phyloP scores from a whole-genome alignment of 1,140 invertebrate species.

The Cylas formicarius region DNA sequence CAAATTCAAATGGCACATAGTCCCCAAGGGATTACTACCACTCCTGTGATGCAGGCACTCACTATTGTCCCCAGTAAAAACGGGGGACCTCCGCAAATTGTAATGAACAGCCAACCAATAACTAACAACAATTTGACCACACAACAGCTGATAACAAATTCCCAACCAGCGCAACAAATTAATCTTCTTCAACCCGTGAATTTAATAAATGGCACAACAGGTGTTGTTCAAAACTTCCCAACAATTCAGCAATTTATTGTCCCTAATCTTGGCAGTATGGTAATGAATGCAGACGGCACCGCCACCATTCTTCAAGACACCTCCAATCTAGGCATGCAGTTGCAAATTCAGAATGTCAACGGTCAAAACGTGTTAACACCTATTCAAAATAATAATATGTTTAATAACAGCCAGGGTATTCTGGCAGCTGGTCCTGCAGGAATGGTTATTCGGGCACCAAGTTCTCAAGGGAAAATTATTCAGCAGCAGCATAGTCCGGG shows the following conservation, averaged over 20 bases:
- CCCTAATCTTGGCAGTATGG: slow-evolving; percentile 59
- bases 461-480: slow-evolving; percentile 63
- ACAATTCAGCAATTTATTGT: slow-evolving; percentile 76
- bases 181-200: slow-evolving; percentile 76
- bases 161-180: slow-evolving; percentile 66
- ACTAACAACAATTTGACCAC: slow-evolving; percentile 52
- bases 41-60: slow-evolving; percentile 63
- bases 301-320: slow-evolving; percentile 69
- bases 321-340: slow-evolving; percentile 59
- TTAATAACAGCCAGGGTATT: slow-evolving; percentile 54
- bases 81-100: slow-evolving; percentile 59
- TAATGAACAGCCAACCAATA: slow-evolving; percentile 60
- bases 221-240: slow-evolving; percentile 68
- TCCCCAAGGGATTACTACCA: slow-evolving; percentile 48
- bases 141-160: slow-evolving; percentile 61
- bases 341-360: slow-evolving; percentile 73
- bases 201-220: slow-evolving; percentile 61
- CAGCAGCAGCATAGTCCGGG: slow-evolving; percentile 61
- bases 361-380: slow-evolving; percentile 69
- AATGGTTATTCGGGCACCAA: slow-evolving; percentile 68
- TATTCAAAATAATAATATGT: slow-evolving; percentile 56
- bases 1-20: slow-evolving; percentile 59
- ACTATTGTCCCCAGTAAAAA: slow-evolving; percentile 70
- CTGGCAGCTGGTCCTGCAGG: slow-evolving; percentile 62
- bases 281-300: slow-evolving; percentile 43